Conservation (phyloP, 2,797 vertebrate genomes). For the Scolopax rusticola region DNA sequence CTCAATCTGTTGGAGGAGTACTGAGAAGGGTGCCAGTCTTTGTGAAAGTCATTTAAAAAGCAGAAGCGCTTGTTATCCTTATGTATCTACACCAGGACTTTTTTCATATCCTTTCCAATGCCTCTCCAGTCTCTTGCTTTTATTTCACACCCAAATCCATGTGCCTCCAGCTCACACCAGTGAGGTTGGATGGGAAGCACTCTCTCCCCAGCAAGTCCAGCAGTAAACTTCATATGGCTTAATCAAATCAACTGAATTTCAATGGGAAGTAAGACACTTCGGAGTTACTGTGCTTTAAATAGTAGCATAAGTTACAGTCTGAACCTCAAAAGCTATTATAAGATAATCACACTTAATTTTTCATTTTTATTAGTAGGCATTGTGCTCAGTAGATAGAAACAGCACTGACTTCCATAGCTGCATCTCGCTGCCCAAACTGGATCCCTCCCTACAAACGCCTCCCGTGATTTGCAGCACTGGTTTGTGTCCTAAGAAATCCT, state of each 20-base stretch:
- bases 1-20: neutral
- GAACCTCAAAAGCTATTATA: neutral
- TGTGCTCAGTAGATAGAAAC: neutral
- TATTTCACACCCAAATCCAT: neutral
- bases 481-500: neutral
- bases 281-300: neutral
- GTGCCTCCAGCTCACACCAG: neutral
- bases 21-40: neutral
- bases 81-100: neutral
- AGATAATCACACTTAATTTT: neutral
- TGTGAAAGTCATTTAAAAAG: neutral
- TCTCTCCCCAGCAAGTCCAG: neutral
- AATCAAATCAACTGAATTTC: neutral
- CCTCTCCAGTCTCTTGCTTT: neutral
- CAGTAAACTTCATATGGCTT: neutral
- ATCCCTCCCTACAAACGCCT: neutral
- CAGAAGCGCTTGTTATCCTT: neutral
- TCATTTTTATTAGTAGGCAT: neutral
- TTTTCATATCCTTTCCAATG: neutral
- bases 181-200: neutral
- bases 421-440: neutral
- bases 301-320: neutral
- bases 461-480: neutral
- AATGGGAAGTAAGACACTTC: neutral
- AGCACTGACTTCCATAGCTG: neutral